Conservation (phyloP, 2,888 invertebrate species). For the Pegoplata infirma region DNA sequence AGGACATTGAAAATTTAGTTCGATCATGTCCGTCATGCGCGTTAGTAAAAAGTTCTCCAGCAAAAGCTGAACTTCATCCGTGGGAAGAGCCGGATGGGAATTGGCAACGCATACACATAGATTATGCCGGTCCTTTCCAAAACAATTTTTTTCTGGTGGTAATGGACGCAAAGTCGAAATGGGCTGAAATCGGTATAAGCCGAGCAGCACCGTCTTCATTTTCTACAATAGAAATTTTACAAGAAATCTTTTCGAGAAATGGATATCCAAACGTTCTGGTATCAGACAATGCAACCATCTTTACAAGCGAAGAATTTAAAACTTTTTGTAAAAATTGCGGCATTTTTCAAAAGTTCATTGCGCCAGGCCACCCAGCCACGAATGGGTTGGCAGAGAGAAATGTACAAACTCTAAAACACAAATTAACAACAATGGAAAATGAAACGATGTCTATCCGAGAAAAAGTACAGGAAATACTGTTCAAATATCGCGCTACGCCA, state of each 20-base stretch:
- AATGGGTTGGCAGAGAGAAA: too few relatives aligned
- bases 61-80: constrained; percentile 25
- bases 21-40: constrained; percentile 64
- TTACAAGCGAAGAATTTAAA: constrained; percentile 42
- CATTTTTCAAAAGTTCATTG: constrained; percentile 50
- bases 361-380: too few relatives aligned
- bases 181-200: constrained; percentile 32
- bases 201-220: constrained; percentile 35
- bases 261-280: constrained; percentile 53
- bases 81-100: constrained; percentile 6
- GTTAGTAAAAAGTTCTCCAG: background rate
- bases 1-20: constrained; percentile 66
- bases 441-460: constrained; percentile 67
- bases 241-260: constrained; percentile 45
- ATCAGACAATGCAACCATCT: constrained; percentile 48
- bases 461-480: constrained; percentile 33
- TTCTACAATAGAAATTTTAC: constrained; percentile 41
- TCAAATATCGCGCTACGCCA: constrained; percentile 41
- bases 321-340: constrained; percentile 33
- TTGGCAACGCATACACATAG: too few relatives aligned
- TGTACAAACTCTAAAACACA: constrained; percentile 36
- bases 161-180: constrained; percentile 41
- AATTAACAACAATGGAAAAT: constrained; percentile 29
- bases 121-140: too few relatives aligned
- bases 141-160: constrained; percentile 22